A percentile compares a stretch with the other conserved stretches of the same genome.
These are phyloP conservation scores for Calameuta pallipes DNA, from an alignment of 2,888 invertebrate species.

Conservation along the genomic window DNA sequence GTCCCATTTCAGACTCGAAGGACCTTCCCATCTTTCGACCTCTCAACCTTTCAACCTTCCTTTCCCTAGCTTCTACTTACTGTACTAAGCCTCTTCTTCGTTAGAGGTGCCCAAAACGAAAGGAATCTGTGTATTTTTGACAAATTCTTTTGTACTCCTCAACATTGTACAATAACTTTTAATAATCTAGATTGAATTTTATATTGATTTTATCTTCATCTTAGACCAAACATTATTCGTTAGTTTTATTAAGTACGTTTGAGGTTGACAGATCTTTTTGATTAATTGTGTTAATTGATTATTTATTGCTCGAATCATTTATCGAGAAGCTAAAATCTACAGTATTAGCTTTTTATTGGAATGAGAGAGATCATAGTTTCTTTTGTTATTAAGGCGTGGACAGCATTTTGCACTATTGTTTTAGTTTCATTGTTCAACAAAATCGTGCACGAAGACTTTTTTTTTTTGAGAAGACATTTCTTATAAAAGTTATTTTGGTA, in stretches of 20 bases:
- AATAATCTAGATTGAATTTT: too few relatives aligned
- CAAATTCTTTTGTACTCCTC: neutral
- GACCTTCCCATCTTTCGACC: conserved; percentile 23
- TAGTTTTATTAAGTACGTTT: too few relatives aligned
- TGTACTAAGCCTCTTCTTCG: conserved; percentile 19
- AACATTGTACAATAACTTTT: too few relatives aligned
- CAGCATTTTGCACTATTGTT: neutral
- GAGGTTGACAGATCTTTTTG: neutral
- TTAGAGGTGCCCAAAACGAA: conserved; percentile 6
- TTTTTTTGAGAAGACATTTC: too few relatives aligned
- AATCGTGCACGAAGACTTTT: too few relatives aligned
- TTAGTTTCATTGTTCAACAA: too few relatives aligned
- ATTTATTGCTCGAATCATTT: neutral
- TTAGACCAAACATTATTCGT: too few relatives aligned
- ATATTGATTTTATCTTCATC: too few relatives aligned
- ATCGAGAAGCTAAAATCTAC: neutral
- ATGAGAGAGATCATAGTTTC: neutral
- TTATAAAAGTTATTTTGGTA: neutral
- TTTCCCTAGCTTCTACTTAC: conserved; percentile 12
- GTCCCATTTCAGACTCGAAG: conserved; percentile 28
- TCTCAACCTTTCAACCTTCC: conserved; percentile 10
- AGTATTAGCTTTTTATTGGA: neutral
- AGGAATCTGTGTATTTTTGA: neutral
- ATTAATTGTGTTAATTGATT: neutral
- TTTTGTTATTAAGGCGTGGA: neutral